Conservation (phyloP, 1,140 invertebrate species). For the Eueides isabella region DNA sequence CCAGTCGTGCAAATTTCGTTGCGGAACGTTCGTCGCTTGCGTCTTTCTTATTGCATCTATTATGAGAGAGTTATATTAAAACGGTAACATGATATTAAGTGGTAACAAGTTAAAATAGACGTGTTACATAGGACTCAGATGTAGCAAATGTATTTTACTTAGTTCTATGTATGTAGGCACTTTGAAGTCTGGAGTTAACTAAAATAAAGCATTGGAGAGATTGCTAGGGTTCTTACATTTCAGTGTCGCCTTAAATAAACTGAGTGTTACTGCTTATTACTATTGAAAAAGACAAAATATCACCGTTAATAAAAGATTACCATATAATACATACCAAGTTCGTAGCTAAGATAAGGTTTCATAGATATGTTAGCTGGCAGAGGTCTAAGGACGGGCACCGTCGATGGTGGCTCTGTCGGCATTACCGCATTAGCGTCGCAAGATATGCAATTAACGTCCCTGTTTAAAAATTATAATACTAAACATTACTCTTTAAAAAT, state of each 20-base stretch:
- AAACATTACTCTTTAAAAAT: no score
- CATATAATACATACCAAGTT: slow-evolving; percentile 79
- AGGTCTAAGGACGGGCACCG: slow-evolving; percentile 69
- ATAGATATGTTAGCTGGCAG: slow-evolving; percentile 82
- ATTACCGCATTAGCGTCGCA: slow-evolving; percentile 88
- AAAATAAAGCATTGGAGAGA: background rate
- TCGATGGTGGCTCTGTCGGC: slow-evolving; percentile 82
- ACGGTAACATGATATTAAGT: background rate
- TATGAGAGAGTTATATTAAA: slow-evolving; percentile 10
- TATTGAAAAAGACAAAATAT: no score
- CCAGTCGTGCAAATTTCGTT: slow-evolving; percentile 76
- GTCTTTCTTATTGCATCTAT: slow-evolving; percentile 82
- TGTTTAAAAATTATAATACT: slow-evolving; percentile 46
- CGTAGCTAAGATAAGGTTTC: slow-evolving; percentile 86
- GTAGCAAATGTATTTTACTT: background rate
- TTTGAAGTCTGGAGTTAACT: background rate
- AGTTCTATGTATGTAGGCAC: background rate
- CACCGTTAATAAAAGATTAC: background rate
- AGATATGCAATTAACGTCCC: slow-evolving; percentile 88
- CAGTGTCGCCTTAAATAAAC: background rate
- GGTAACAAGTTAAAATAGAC: background rate
- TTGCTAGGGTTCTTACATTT: background rate
- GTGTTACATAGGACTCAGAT: background rate
- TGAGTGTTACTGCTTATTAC: no score
- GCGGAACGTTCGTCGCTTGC: slow-evolving; percentile 71